phyloP scores from a whole-genome alignment of 2,888 invertebrate species.

The Eudasyphora cyanicolor region DNA sequence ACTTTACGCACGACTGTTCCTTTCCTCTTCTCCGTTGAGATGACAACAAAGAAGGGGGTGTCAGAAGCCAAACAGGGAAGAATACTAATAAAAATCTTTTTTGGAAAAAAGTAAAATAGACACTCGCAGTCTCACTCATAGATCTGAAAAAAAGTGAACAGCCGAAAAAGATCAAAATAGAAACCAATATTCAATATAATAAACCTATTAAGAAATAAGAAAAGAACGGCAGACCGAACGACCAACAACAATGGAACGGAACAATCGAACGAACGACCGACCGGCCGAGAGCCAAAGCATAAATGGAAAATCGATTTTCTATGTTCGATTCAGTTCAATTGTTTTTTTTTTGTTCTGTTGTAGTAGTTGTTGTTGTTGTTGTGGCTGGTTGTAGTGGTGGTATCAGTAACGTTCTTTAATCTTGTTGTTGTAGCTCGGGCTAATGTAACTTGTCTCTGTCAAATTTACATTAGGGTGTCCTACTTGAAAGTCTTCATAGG shows the following conservation, averaged over 20 bases:
- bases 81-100: conserved; percentile 14
- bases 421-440: neutral
- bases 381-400: neutral
- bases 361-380: neutral
- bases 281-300: neutral
- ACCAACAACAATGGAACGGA: neutral
- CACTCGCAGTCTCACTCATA: conserved; percentile 5
- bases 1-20: conserved; percentile 10
- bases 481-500: no score
- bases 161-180: conserved; percentile 18
- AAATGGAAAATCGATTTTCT: conserved; percentile 40
- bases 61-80: neutral
- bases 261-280: neutral
- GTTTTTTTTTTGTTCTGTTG: neutral
- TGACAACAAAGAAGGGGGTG: neutral
- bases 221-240: neutral
- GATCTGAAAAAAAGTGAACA: neutral
- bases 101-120: neutral
- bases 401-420: neutral
- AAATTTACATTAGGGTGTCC: no score
- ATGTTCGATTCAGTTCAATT: conserved; percentile 25
- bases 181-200: neutral
- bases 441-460: no score
- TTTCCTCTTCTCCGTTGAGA: neutral
- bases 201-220: conserved; percentile 26